A percentile compares a stretch with the other conserved stretches of the same genome.
Evolutionary conservation across 2,113 vertebrate genomes (phyloP).

Genomic region (Thunnus thynnus): DNA sequence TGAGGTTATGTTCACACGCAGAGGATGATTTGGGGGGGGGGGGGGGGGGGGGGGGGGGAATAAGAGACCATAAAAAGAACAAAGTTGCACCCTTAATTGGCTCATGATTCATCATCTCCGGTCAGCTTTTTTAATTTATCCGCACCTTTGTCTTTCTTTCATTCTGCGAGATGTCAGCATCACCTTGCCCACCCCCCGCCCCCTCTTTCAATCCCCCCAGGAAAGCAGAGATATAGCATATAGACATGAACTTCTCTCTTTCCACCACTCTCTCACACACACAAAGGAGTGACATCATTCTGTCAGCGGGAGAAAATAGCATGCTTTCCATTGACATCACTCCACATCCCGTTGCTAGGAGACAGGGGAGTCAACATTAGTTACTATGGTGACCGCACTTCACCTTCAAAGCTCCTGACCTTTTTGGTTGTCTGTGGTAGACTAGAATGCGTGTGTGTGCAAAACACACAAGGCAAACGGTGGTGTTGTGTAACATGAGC

Average conservation of each 20-base stretch:
- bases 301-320: conserved; percentile 80
- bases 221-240: conserved; percentile 49
- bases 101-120: conserved; percentile 60
- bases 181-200: not conserved
- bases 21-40: not conserved
- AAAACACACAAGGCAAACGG: conserved; percentile 17
- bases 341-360: conserved; percentile 85
- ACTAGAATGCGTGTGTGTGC: conserved; percentile 29
- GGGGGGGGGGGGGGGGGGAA: not conserved
- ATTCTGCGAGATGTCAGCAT: conserved; percentile 50
- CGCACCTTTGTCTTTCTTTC: conserved; percentile 36
- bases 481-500: conserved; percentile 67
- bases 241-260: conserved; percentile 58
- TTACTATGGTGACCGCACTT: conserved; percentile 91
- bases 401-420: conserved; percentile 84
- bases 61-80: conserved; percentile 17
- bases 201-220: not conserved
- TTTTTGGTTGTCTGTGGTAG: conserved; percentile 61
- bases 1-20: conserved; percentile 46
- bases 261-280: conserved; percentile 42
- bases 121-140: conserved; percentile 63
- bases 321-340: conserved; percentile 85
- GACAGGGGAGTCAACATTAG: conserved; percentile 86
- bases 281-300: conserved; percentile 73
- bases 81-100: conserved; percentile 64